These are phyloP conservation scores for Torymus texanus DNA, from an alignment of 2,888 invertebrate genomes.

Conservation along the genomic window DNA sequence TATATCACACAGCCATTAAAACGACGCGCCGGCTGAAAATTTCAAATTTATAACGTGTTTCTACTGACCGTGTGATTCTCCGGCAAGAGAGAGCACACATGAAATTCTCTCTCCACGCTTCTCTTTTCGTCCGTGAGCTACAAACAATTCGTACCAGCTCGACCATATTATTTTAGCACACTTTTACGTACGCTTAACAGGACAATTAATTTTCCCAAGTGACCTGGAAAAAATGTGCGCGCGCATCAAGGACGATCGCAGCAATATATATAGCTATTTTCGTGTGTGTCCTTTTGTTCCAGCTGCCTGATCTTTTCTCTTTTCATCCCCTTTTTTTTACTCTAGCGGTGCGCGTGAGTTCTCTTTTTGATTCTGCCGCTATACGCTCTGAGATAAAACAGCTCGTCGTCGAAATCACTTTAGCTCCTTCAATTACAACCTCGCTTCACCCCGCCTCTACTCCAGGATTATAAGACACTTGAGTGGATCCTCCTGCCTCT, in stretches of 20 bases:
- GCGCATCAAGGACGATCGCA: background rate
- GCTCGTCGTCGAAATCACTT: slow-evolving; percentile 2
- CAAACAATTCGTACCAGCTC: background rate
- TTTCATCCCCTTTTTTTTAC: no score
- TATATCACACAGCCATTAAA: no score
- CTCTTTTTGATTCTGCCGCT: no score
- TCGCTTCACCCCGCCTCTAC: background rate
- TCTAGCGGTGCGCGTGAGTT: no score
- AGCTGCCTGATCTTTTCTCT: background rate
- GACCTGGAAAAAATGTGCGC: slow-evolving; percentile 4
- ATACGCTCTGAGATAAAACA: no score
- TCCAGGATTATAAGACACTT: background rate
- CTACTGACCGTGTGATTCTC: no score
- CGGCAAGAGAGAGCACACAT: no score
- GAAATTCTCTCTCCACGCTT: no score
- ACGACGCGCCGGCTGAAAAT: no score
- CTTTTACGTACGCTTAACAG: background rate
- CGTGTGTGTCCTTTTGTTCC: background rate
- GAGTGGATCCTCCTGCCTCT: background rate
- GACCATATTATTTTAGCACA: slow-evolving; percentile 18
- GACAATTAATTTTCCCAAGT: slow-evolving; percentile 18
- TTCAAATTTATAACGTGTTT: no score
- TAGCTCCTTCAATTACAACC: slow-evolving; percentile 11
- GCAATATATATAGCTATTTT: no score
- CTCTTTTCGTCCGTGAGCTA: no score